A percentile compares a stretch with the other conserved stretches of the same genome.
Evolutionary conservation across 2,797 vertebrate genomes (phyloP).

Genomic region (Sebastes ruberrimus): DNA sequence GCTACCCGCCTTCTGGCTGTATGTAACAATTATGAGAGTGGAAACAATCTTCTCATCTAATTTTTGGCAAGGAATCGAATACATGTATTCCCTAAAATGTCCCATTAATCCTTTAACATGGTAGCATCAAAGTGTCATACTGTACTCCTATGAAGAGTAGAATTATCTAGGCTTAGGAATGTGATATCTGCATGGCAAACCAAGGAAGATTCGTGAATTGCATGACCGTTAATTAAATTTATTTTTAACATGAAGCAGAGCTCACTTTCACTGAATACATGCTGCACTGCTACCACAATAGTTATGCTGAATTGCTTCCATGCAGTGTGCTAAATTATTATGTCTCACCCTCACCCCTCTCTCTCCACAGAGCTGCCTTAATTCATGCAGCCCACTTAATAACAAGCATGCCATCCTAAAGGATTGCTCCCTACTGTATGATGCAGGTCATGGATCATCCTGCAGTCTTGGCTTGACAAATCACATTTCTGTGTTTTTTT

Average conservation of each 20-base stretch:
- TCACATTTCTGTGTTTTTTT: background rate
- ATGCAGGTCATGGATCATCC: background rate
- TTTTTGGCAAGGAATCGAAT: background rate
- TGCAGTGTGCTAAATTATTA: constrained; percentile 10
- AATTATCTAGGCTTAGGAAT: background rate
- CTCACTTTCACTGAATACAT: background rate
- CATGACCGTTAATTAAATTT: background rate
- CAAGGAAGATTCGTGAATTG: background rate
- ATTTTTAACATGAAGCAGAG: background rate
- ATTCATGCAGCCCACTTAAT: background rate
- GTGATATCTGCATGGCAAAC: background rate
- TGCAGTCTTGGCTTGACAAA: background rate
- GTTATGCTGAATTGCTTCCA: background rate
- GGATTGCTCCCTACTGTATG: background rate
- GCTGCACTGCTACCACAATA: background rate
- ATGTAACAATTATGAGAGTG: background rate
- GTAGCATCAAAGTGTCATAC: no score
- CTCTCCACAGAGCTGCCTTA: background rate
- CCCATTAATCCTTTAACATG: background rate
- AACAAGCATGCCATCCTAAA: background rate
- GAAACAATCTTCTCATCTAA: background rate
- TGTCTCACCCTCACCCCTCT: background rate
- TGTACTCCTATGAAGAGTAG: background rate
- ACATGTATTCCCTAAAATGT: background rate
- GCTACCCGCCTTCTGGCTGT: background rate